Percentiles rank a stretch among this genome's conserved stretches.
Evolutionary conservation across 1,140 invertebrate species (phyloP).

Genomic region (Carcinoscorpius rotundicauda): DNA sequence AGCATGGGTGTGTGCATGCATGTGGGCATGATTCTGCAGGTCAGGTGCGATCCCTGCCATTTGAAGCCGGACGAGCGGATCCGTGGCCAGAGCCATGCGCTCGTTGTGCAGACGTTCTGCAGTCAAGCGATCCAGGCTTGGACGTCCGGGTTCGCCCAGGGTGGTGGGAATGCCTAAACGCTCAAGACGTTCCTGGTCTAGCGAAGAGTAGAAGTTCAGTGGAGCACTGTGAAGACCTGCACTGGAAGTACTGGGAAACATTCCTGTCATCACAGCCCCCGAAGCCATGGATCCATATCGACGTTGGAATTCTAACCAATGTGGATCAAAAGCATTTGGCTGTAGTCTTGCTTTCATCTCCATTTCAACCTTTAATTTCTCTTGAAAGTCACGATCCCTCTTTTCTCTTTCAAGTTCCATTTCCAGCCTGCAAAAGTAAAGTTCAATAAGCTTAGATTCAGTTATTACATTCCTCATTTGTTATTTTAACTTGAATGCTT

Average conservation of each 20-base stretch:
- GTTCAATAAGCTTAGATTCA: neutral
- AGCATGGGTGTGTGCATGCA: conserved; percentile 67
- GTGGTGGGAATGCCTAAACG: conserved; percentile 16
- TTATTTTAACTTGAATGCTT: neutral
- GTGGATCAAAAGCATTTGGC: conserved; percentile 52
- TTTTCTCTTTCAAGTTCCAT: conserved; percentile 71
- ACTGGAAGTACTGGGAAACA: conserved; percentile 7
- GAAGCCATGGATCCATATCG: conserved; percentile 36
- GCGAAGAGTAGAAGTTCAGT: conserved; percentile 16
- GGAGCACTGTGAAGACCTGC: conserved; percentile 10
- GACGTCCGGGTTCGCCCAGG: conserved; percentile 3
- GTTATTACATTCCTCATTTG: conserved; percentile 9
- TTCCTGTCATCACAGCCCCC: conserved; percentile 6
- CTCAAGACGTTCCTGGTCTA: conserved; percentile 20
- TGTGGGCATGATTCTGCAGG: conserved; percentile 63
- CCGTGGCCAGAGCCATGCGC: conserved; percentile 52
- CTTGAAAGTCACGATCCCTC: conserved; percentile 65
- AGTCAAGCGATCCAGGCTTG: conserved; percentile 29
- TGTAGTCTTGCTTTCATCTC: conserved; percentile 56
- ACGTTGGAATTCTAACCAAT: conserved; percentile 81
- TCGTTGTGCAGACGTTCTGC: conserved; percentile 45
- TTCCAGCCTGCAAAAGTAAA: conserved; percentile 42
- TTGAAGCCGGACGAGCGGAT: conserved; percentile 64
- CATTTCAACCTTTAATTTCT: conserved; percentile 38
- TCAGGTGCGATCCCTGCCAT: conserved; percentile 67